Evolutionary conservation across 2,888 invertebrate species (phyloP).

Genomic region (Eristalinus aeneus): DNA sequence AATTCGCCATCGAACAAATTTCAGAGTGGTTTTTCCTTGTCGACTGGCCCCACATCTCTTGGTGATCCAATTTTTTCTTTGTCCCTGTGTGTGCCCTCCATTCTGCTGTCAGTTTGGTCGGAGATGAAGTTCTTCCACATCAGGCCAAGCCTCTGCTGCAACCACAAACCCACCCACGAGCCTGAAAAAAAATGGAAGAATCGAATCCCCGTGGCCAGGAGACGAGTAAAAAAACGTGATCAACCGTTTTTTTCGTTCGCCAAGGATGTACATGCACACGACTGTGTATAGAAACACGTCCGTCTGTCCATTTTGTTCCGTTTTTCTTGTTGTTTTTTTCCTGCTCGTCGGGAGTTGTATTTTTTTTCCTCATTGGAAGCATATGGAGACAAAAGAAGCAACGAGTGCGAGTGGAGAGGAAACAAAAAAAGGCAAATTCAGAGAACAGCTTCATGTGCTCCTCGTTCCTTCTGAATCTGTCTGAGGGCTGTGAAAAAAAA

Average conservation of each 20-base stretch:
- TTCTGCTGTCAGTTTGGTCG: slow-evolving; percentile 19
- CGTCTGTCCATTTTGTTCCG: slow-evolving; percentile 68
- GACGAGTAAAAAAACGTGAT: slow-evolving; percentile 42
- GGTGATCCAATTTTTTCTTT: slow-evolving; percentile 30
- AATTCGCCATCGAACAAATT: slow-evolving; percentile 64
- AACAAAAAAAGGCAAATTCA: slow-evolving; percentile 8
- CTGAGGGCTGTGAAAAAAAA: background rate
- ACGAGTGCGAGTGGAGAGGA: background rate
- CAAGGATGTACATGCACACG: slow-evolving; percentile 51
- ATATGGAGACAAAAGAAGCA: slow-evolving; percentile 65
- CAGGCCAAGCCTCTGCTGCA: slow-evolving; percentile 29
- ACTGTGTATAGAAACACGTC: slow-evolving; percentile 50
- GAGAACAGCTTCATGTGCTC: slow-evolving; percentile 54
- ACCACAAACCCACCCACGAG: slow-evolving; percentile 54
- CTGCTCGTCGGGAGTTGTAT: background rate
- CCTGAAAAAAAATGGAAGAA: slow-evolving; percentile 47
- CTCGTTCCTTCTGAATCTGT: background rate
- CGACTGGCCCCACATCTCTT: slow-evolving; percentile 33
- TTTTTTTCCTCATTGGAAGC: slow-evolving; percentile 45
- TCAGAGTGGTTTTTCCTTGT: slow-evolving; percentile 47
- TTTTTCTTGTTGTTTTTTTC: slow-evolving; percentile 26
- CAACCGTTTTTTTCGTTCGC: slow-evolving; percentile 47
- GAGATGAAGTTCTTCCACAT: slow-evolving; percentile 46
- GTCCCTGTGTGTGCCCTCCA: background rate
- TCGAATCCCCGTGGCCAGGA: slow-evolving; percentile 32